These are phyloP conservation scores for Columba janthina DNA, from an alignment of 2,113 vertebrate genomes.

Conservation along the genomic window DNA sequence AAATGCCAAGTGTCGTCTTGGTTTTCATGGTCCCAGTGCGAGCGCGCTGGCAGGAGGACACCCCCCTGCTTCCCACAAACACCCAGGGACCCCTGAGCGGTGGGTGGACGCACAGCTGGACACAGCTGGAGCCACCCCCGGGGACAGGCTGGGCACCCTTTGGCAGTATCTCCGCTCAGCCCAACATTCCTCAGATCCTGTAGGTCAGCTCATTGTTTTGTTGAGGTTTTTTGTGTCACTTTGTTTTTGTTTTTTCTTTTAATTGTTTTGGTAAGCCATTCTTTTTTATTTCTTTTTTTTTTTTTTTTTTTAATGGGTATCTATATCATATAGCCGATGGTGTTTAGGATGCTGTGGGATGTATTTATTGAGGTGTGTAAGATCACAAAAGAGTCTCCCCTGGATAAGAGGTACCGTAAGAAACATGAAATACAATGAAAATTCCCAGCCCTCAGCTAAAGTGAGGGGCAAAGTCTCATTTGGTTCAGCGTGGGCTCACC, in stretches of 20 bases:
- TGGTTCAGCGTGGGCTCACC: not conserved
- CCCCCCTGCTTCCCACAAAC: not conserved
- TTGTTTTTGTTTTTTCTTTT: not conserved
- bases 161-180: not conserved
- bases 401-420: not conserved
- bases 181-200: not conserved
- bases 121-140: not conserved
- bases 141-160: not conserved
- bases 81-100: not conserved
- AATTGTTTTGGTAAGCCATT: not conserved
- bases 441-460: not conserved
- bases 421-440: not conserved
- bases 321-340: accelerated
- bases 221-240: no score
- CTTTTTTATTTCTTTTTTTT: not conserved
- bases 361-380: not conserved
- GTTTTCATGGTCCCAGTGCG: not conserved
- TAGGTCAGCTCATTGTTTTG: not conserved
- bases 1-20: not conserved
- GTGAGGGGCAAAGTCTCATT: accelerated
- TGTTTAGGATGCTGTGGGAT: not conserved
- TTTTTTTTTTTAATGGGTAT: not conserved
- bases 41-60: not conserved
- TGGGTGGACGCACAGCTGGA: not conserved
- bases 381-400: not conserved